Evolutionary conservation across 2,797 vertebrate genomes (phyloP).

Genomic region (Busarellus nigricollis): DNA sequence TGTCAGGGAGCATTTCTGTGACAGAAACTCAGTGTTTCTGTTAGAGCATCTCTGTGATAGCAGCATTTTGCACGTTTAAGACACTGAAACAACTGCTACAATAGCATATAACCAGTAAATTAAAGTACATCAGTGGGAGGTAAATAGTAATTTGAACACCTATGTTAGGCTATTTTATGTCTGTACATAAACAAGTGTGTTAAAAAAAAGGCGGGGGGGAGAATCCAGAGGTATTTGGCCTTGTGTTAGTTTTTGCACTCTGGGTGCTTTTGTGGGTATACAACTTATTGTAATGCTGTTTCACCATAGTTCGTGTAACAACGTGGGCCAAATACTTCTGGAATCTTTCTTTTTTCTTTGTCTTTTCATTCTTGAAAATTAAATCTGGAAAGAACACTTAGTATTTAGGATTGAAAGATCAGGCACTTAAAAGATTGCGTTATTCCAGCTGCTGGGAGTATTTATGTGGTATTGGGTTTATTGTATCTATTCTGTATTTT

Average conservation of each 20-base stretch:
- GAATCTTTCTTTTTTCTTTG: background rate
- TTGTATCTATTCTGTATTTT: background rate
- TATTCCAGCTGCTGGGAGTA: background rate
- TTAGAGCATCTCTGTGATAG: background rate
- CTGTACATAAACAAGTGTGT: background rate
- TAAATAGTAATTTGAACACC: background rate
- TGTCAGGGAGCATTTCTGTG: background rate
- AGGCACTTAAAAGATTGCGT: background rate
- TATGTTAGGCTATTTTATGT: background rate
- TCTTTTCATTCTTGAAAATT: background rate
- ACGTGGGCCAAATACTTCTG: accelerated
- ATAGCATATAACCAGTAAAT: background rate
- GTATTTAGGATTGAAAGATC: background rate
- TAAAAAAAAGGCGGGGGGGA: background rate
- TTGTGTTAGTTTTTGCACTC: background rate
- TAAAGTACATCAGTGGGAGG: background rate
- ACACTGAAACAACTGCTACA: background rate
- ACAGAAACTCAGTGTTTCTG: background rate
- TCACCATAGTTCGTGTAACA: background rate
- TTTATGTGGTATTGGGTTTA: background rate
- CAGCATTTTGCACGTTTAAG: background rate
- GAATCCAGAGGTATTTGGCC: background rate
- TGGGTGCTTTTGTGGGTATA: background rate
- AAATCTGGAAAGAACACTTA: background rate
- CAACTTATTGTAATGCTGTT: background rate